These are phyloP conservation scores for Chunga burmeisteri DNA, from an alignment of 2,113 vertebrate genomes.

Conservation along the genomic window DNA sequence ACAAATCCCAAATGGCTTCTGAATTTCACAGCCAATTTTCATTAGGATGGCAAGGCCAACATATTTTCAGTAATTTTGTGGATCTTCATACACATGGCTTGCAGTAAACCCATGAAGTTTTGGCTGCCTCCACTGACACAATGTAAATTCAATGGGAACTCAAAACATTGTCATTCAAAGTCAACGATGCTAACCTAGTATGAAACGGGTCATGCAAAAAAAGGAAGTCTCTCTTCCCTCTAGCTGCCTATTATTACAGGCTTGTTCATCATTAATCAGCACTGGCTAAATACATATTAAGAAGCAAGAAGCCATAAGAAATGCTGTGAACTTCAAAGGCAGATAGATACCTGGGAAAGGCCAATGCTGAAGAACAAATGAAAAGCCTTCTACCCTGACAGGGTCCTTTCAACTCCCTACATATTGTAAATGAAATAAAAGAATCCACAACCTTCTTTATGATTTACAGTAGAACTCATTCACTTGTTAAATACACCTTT, in stretches of 20 bases:
- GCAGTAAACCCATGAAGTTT: neutral
- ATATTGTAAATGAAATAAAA: neutral
- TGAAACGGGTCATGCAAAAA: slow-evolving; percentile 2
- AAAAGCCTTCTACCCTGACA: neutral
- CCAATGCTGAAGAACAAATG: neutral
- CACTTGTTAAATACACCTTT: neutral
- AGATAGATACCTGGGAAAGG: neutral
- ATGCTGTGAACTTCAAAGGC: slow-evolving; percentile 43
- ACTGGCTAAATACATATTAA: neutral
- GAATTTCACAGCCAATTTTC: neutral
- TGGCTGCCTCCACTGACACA: neutral
- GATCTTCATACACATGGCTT: neutral
- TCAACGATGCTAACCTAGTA: neutral
- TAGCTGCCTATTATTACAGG: slow-evolving; percentile 20
- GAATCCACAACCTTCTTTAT: neutral
- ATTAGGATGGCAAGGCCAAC: neutral
- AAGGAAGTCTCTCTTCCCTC: neutral
- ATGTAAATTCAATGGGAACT: neutral
- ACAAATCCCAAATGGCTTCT: neutral
- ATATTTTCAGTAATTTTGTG: neutral
- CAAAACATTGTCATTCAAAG: neutral
- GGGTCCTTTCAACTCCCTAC: neutral
- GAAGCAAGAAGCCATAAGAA: neutral
- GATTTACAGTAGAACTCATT: neutral
- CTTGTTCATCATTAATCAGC: slow-evolving; percentile 7